These are phyloP conservation scores for Mongoloraphidia duomilia DNA, from an alignment of 2,888 invertebrate species.

Conservation along the genomic window DNA sequence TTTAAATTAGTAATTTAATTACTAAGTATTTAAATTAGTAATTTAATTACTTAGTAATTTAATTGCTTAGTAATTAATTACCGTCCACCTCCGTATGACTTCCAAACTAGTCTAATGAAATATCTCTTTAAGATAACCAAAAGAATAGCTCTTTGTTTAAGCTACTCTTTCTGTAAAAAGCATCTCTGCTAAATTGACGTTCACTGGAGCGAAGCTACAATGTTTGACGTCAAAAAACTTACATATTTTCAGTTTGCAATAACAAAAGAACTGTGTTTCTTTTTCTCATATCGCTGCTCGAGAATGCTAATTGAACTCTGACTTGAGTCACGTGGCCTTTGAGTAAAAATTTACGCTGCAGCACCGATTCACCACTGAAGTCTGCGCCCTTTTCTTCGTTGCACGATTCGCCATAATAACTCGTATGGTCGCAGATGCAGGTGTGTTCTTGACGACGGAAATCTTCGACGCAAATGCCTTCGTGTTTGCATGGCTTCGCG, in stretches of 20 bases:
- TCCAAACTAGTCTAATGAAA: too few relatives aligned
- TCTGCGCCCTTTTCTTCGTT: conserved; percentile 82
- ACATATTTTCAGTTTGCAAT: conserved; percentile 73
- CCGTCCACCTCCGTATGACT: too few relatives aligned
- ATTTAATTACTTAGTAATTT: too few relatives aligned
- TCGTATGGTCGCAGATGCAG: conserved; percentile 80
- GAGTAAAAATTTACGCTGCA: conserved; percentile 63
- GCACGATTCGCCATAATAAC: conserved; percentile 79
- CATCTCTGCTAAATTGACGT: too few relatives aligned
- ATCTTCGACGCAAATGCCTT: conserved; percentile 76
- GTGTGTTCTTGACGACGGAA: conserved; percentile 73
- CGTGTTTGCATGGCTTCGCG: conserved; percentile 72
- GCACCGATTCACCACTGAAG: conserved; percentile 72
- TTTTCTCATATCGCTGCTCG: conserved; percentile 63
- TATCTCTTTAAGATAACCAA: too few relatives aligned
- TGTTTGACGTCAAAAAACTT: conserved; percentile 24
- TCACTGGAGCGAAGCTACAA: too few relatives aligned
- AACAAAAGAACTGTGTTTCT: conserved; percentile 65
- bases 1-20: too few relatives aligned
- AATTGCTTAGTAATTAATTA: too few relatives aligned
- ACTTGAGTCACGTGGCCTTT: conserved; percentile 59
- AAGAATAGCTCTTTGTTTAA: too few relatives aligned
- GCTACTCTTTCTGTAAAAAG: conserved; percentile 2
- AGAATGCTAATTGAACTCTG: conserved; percentile 76
- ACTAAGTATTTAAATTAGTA: too few relatives aligned